Evolutionary conservation across 2,113 vertebrate species (phyloP).

Genomic region (Labrus mixtus): DNA sequence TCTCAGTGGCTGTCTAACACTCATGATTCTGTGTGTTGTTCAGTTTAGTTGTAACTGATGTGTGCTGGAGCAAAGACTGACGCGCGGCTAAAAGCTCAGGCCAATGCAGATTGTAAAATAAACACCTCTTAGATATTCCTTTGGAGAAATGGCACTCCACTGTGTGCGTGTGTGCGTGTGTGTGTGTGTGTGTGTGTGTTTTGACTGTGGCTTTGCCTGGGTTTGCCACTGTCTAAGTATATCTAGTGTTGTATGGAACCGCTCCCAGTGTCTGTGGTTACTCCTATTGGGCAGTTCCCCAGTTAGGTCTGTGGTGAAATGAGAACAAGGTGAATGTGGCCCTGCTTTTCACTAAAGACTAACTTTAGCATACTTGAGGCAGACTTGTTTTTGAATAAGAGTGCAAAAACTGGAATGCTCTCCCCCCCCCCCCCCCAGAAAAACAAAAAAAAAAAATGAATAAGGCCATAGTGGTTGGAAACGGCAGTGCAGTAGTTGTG

Average conservation of each 20-base stretch:
- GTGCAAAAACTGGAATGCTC: constrained; percentile 43
- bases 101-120: constrained; percentile 32
- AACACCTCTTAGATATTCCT: constrained; percentile 24
- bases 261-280: constrained; percentile 71
- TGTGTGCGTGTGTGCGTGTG: constrained; percentile 17
- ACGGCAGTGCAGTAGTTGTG: not conserved
- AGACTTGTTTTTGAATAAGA: constrained; percentile 58
- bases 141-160: constrained; percentile 22
- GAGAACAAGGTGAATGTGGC: constrained; percentile 62
- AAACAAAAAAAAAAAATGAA: too few species aligned
- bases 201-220: constrained; percentile 43
- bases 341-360: constrained; percentile 55
- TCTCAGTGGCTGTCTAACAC: too few species aligned
- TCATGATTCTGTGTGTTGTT: not conserved
- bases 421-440: too few species aligned
- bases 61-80: constrained; percentile 24
- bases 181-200: constrained; percentile 22
- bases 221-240: constrained; percentile 65
- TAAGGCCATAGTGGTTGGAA: constrained; percentile 30
- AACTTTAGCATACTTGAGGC: constrained; percentile 67
- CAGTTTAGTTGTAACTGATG: constrained; percentile 10
- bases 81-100: constrained; percentile 4
- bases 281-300: constrained; percentile 62
- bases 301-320: constrained; percentile 62
- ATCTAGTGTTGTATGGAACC: constrained; percentile 71